Evolutionary conservation across 2,113 vertebrate genomes (phyloP).

Genomic region (Gasterosteus nipponicus): DNA sequence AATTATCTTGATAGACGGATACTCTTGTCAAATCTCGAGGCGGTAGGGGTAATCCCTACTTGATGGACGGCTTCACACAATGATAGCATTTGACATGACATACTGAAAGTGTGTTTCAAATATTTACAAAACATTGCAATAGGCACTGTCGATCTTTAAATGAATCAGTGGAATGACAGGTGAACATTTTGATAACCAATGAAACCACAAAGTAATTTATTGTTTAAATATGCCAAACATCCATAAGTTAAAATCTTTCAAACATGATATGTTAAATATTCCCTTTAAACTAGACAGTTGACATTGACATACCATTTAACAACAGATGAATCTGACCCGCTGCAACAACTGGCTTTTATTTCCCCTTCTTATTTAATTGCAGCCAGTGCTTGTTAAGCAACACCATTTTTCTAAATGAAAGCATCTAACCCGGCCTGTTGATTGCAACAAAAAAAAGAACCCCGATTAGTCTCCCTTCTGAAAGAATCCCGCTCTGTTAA

Average conservation of each 20-base stretch:
- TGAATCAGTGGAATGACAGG: not conserved
- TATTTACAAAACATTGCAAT: conserved; percentile 15
- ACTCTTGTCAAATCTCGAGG: conserved; percentile 43
- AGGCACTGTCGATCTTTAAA: not conserved
- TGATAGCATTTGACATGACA: not conserved
- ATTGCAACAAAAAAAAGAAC: conserved; percentile 44
- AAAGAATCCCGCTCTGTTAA: not conserved
- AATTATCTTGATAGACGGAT: conserved; percentile 60
- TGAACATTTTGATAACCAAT: not conserved
- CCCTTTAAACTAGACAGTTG: not conserved
- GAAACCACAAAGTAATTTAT: not conserved
- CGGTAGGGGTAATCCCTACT: conserved; percentile 22
- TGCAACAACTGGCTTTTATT: conserved; percentile 21
- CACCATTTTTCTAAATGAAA: conserved; percentile 49
- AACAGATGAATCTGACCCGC: conserved; percentile 16
- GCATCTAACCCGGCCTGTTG: conserved; percentile 44
- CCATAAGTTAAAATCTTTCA: not conserved
- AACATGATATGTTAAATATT: not conserved
- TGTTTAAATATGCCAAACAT: not conserved
- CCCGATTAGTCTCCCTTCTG: conserved; percentile 8
- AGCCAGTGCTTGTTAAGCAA: conserved; percentile 40
- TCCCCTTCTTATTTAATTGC: conserved; percentile 35
- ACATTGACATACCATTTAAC: conserved; percentile 14
- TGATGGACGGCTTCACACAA: conserved; percentile 26
- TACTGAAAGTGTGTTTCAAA: not conserved